Evolutionary conservation across 1,140 invertebrate genomes (phyloP).

Genomic region (Epicauta chinensis): DNA sequence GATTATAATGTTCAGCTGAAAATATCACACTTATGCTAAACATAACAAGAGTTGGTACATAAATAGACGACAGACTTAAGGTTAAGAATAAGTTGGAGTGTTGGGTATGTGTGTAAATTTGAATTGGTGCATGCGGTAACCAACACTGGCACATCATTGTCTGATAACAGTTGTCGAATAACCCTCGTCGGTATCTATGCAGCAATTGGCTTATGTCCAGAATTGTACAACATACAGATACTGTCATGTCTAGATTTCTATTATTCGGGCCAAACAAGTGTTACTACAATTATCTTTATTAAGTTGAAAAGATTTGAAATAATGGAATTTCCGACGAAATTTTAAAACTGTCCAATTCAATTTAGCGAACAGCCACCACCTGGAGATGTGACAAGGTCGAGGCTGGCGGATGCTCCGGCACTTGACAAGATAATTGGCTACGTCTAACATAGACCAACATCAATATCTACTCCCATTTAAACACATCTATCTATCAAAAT

Average conservation of each 20-base stretch:
- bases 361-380: background rate
- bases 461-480: background rate
- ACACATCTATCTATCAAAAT: too few relatives aligned
- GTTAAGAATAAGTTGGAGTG: constrained; percentile 11
- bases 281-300: too few relatives aligned
- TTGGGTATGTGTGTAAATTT: constrained; percentile 3
- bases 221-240: too few relatives aligned
- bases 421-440: background rate
- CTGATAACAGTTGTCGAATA: too few relatives aligned
- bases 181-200: too few relatives aligned
- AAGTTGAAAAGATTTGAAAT: too few relatives aligned
- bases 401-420: constrained; percentile 8
- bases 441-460: background rate
- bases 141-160: background rate
- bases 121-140: constrained; percentile 20
- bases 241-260: too few relatives aligned
- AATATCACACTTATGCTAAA: constrained; percentile 11
- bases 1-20: constrained; percentile 10
- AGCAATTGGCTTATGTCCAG: too few relatives aligned
- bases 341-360: too few relatives aligned
- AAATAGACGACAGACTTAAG: constrained; percentile 14
- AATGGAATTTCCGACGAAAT: too few relatives aligned
- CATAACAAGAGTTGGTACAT: constrained; percentile 14
- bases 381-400: background rate
- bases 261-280: too few relatives aligned